Conservation (phyloP, 23 tunicate species). For the Pegea sp. region DNA sequence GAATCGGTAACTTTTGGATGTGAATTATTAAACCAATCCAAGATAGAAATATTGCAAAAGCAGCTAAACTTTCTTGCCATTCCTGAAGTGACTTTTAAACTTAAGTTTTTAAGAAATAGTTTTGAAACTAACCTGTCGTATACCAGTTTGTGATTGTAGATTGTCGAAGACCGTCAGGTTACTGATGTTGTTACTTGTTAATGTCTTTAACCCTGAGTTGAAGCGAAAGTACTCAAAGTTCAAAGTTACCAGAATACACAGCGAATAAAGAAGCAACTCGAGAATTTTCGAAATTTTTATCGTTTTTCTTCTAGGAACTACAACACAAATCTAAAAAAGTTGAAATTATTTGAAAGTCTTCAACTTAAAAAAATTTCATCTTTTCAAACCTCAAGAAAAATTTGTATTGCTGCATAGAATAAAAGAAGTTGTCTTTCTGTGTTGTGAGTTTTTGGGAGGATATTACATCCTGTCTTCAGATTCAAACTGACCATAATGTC, state of each 20-base stretch:
- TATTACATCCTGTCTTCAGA: too few species aligned
- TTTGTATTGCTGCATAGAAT: too few species aligned
- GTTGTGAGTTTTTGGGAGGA: too few species aligned
- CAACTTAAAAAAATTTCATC: too few species aligned
- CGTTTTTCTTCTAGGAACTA: neutral
- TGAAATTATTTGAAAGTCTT: too few species aligned
- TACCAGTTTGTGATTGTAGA: neutral
- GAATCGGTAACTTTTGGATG: neutral
- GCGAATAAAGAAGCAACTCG: neutral
- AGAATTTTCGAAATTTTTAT: neutral
- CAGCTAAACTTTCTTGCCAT: neutral
- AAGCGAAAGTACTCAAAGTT: neutral
- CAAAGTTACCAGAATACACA: neutral
- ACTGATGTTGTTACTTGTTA: neutral
- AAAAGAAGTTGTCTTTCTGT: too few species aligned
- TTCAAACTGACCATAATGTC: too few species aligned
- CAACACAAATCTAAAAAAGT: neutral
- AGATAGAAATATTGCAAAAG: neutral
- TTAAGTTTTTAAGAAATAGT: too few species aligned
- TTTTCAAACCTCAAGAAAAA: too few species aligned
- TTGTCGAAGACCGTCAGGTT: neutral
- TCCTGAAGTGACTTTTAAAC: too few species aligned
- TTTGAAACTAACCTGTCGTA: constrained; percentile 1
- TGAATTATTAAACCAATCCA: neutral
- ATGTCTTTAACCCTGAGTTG: neutral